Evolutionary conservation across 2,113 vertebrate genomes (phyloP), one percentile per base, ranked within the genome.

Genomic region (Mungos mungo): DNA sequence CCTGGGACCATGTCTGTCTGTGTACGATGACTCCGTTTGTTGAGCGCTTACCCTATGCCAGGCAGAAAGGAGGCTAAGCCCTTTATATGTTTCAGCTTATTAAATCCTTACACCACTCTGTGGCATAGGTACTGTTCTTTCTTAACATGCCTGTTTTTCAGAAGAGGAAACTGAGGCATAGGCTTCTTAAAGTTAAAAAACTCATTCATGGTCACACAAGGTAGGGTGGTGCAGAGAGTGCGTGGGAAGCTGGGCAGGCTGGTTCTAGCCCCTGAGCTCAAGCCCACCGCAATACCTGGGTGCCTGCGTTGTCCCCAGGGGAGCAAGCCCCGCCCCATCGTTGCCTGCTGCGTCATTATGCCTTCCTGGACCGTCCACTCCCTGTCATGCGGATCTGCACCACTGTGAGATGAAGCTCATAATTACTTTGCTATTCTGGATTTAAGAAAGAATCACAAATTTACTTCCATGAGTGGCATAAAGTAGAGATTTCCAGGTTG

Each of bases 361-460:
- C 66, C 85, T 96, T 92, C 60, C 47, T 9, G 0, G 6, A 18
- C 18, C 63, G 27, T 41, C 72, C 80, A 38, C 1, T 57, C 54
- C 21, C 27, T 31, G 27, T 29, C 97, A 87, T 54, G 16, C 15
- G 69, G 50, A 14, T 35, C 52, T 63, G 29, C 2, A 31, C 35
- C n/a, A 60, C 86, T 92, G 57, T 25, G 45, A 87, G 83, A 82
- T 54, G 88, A 86, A 88, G 25, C 66, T 82, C 50, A 71, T 38
- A 54, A 29, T 93, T 71, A 38, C 45, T 60, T 71, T 83, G 65
- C 47, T 85, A 21, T 66, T 90, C 31, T 63, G 88, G 54, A 52
- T 74, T 96, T 87, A 65, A 63, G 90, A 94, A 92, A 91, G 88
- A 88, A 63, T 82, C 15, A 66, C 6, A 47, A 71, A 86, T 93